Evolutionary conservation across 2,797 vertebrate species (phyloP).

Genomic region (Toxotes lorentzi): DNA sequence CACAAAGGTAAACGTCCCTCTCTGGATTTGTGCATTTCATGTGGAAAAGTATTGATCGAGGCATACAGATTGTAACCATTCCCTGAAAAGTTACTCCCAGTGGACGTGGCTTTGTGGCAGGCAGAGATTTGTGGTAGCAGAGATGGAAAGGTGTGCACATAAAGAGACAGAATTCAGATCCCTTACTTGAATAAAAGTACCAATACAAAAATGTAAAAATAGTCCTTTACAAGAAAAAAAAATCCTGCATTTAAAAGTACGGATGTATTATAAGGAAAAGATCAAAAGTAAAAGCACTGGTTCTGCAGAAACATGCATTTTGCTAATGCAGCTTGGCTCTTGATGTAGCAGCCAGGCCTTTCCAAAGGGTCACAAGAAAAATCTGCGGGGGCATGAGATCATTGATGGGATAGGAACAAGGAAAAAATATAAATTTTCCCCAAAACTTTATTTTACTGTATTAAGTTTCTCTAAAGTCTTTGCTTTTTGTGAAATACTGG

Average conservation of each 20-base stretch:
- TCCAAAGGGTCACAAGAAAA: too few species aligned
- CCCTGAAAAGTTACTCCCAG: conserved; percentile 43
- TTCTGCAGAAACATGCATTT: not conserved
- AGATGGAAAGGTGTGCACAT: not conserved
- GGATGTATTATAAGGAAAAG: not conserved
- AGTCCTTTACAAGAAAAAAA: too few species aligned
- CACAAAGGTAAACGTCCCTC: conserved; percentile 37
- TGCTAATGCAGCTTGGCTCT: too few species aligned
- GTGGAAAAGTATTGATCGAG: conserved; percentile 49
- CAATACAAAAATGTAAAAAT: not conserved
- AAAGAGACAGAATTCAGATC: not conserved
- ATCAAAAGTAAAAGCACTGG: not conserved
- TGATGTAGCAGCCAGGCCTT: too few species aligned
- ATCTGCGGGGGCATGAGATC: not conserved
- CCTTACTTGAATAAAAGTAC: not conserved
- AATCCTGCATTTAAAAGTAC: not conserved
- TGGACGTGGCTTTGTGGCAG: conserved; percentile 52
- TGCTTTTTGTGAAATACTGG: too few species aligned
- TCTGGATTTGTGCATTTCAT: conserved; percentile 21
- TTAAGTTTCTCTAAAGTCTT: too few species aligned
- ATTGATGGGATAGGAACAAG: not conserved
- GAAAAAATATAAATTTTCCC: not conserved
- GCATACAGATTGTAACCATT: conserved; percentile 21
- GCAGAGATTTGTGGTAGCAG: not conserved
- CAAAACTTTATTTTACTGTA: too few species aligned